phyloP scores from a whole-genome alignment of 2,888 invertebrate species.

The Agonopterix heracliana region DNA sequence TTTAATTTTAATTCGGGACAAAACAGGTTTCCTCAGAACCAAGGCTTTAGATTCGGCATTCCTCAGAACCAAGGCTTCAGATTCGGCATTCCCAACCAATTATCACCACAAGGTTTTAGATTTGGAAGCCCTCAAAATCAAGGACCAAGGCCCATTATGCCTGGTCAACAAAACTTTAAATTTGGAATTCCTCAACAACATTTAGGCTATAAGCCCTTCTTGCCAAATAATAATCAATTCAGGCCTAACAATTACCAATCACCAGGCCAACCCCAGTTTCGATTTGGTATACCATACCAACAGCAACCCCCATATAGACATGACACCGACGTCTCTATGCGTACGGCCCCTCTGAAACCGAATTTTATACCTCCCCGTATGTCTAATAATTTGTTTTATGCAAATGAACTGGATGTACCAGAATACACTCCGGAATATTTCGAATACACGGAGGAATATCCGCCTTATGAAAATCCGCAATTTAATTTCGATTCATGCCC shows the following conservation, averaged over 20 bases:
- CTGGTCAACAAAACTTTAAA: neutral
- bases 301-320: neutral
- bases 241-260: too few relatives aligned
- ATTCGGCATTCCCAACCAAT: neutral
- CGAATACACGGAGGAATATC: neutral
- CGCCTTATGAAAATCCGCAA: neutral
- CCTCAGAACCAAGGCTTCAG: neutral
- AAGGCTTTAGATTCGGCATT: neutral
- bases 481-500: too few relatives aligned
- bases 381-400: neutral
- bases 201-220: neutral
- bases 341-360: neutral
- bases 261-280: neutral
- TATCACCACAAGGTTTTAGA: neutral
- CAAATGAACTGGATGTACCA: neutral
- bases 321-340: constrained; percentile 1
- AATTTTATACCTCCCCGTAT: neutral
- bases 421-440: neutral
- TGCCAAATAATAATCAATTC: neutral
- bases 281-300: neutral
- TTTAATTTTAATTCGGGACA: too few relatives aligned
- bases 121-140: neutral
- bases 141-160: neutral
- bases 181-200: neutral
- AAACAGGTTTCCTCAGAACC: neutral